Conservation (phyloP, 2,888 invertebrate genomes). For the Hermodice carunculata region DNA sequence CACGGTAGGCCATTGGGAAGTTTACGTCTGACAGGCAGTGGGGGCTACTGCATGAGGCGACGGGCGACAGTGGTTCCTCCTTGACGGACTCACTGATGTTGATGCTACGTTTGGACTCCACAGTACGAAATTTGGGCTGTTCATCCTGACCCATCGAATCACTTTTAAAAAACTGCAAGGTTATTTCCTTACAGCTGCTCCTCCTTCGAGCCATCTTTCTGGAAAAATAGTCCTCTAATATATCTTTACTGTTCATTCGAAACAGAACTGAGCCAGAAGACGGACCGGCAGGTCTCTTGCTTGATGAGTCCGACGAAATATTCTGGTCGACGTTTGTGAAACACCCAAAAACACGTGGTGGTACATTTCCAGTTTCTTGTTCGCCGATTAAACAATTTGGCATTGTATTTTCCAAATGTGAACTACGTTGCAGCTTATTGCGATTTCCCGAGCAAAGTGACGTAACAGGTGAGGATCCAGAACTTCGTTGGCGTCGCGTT, state of each 20-base stretch:
- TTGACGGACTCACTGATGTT: background rate
- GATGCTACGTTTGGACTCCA: slow-evolving; percentile 13
- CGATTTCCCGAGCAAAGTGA: no score
- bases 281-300: no score
- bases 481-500: no score
- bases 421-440: no score
- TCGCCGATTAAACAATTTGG: no score
- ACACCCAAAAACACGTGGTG: no score
- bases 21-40: background rate
- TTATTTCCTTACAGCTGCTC: slow-evolving; percentile 13
- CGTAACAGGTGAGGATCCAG: no score
- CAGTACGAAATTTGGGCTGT: background rate
- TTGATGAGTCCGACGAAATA: no score
- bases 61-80: slow-evolving; percentile 6
- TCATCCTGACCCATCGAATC: background rate
- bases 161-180: slow-evolving; percentile 1
- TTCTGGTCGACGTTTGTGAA: no score
- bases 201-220: slow-evolving; percentile 8
- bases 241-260: slow-evolving; percentile 16
- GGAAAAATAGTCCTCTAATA: slow-evolving; percentile 8
- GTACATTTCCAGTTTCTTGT: no score
- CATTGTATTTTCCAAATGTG: no score
- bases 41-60: background rate
- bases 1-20: background rate
- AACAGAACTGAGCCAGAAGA: no score